phyloP scores from a whole-genome alignment of 2,888 invertebrate genomes.

The Cheilosia impressa region DNA sequence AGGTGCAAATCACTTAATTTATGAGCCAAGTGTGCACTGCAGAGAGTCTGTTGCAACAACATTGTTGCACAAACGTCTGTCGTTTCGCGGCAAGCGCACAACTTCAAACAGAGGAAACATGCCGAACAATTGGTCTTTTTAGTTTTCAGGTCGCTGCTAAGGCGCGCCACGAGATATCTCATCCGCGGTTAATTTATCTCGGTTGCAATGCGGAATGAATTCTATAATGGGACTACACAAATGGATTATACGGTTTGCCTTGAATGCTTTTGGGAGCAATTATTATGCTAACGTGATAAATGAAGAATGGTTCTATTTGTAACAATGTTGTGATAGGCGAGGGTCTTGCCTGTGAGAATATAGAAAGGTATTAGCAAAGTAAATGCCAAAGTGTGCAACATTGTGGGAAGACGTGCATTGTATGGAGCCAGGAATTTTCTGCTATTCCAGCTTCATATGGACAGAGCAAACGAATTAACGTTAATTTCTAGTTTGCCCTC shows the following conservation, averaged over 20 bases:
- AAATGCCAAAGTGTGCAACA: constrained; percentile 32
- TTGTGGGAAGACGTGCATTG: not conserved
- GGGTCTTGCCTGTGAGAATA: constrained; percentile 13
- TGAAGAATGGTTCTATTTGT: constrained; percentile 46
- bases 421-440: no score
- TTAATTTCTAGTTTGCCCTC: no score
- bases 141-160: constrained; percentile 22
- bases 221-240: constrained; percentile 49
- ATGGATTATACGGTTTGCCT: constrained; percentile 56
- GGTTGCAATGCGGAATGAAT: constrained; percentile 50
- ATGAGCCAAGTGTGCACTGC: constrained; percentile 51
- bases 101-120: constrained; percentile 25
- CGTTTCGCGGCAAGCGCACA: not conserved
- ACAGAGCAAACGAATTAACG: no score
- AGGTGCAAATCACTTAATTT: constrained; percentile 75
- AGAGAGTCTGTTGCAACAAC: constrained; percentile 54
- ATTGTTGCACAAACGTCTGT: constrained; percentile 63
- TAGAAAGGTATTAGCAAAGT: constrained; percentile 16
- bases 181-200: constrained; percentile 61
- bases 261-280: constrained; percentile 40
- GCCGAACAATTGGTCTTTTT: constrained; percentile 28
- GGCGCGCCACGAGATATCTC: constrained; percentile 37
- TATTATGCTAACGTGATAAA: constrained; percentile 1
- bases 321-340: constrained; percentile 23
- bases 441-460: no score